Evolutionary conservation across 2,888 invertebrate genomes (phyloP).

Genomic region (Melinaea menophilus): DNA sequence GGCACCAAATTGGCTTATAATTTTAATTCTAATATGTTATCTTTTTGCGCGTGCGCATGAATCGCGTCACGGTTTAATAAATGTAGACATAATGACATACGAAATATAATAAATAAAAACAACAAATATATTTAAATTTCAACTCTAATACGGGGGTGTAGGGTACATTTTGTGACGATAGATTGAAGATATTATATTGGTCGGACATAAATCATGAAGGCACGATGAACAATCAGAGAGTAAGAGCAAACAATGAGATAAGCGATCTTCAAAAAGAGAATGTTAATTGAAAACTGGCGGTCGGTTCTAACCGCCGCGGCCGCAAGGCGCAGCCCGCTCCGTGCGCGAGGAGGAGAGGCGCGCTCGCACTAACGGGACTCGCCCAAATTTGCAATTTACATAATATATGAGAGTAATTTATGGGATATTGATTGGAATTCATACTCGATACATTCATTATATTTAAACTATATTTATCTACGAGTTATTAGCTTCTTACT

Average conservation of each 20-base stretch:
- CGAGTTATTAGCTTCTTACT: too few relatives aligned
- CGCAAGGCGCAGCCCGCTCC: conserved; percentile 9
- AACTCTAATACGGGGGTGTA: conserved; percentile 6
- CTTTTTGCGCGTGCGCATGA: conserved; percentile 28
- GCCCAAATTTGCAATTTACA: neutral
- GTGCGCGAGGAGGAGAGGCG: conserved; percentile 22
- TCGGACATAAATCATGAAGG: conserved; percentile 36
- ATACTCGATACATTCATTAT: too few relatives aligned
- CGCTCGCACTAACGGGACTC: conserved; percentile 9
- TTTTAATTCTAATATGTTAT: conserved; percentile 26
- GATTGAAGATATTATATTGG: conserved; percentile 28
- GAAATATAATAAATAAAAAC: conserved; percentile 24
- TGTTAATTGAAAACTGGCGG: conserved; percentile 38
- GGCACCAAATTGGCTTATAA: conserved; percentile 23
- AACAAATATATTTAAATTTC: neutral
- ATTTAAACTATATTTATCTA: too few relatives aligned
- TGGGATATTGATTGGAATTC: too few relatives aligned
- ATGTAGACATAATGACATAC: conserved; percentile 34
- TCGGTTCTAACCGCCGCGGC: conserved; percentile 24
- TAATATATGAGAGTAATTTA: neutral
- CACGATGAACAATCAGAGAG: conserved; percentile 36
- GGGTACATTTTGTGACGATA: conserved; percentile 6
- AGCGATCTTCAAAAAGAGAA: conserved; percentile 39
- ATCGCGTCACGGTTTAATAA: conserved; percentile 31
- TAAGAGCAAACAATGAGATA: conserved; percentile 38